Base-by-base conservation (phyloP, 2,113 vertebrate species). In the Halichoeres trimaculatus region DNA sequence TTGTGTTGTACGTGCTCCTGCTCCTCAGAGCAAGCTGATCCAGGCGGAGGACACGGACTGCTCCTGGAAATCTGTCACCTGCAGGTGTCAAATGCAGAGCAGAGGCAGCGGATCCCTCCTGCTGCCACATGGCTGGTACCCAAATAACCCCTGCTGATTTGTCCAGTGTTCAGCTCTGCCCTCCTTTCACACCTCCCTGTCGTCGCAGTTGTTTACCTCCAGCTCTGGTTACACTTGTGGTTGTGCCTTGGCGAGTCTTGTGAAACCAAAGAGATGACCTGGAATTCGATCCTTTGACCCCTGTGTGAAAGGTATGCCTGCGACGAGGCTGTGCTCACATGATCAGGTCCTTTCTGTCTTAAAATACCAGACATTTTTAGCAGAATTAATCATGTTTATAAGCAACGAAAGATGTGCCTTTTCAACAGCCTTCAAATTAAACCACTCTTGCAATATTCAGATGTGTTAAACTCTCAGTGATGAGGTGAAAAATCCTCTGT, bases 201-300 rank as follows among this genome's bases (percentile, higher is more conserved):
- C 16, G 4, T 45, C 74, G 70, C 51, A 71, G 30, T 72, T 88
- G 88, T 89, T 91, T 90, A 88, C 82, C 74, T 69, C 76, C 5
- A 11, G 80, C 63, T 92, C 80, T 14, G 55, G 70, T 92, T 89
- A 77, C 88, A 71, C 62, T 63, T 66, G 78, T 30, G 74, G 76
- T 69, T 84, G 35, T 40, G 80, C 80, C 58, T 69, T 56, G 56
- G 69, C 34, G 65, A 56, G 80, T 81, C 78, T 80, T 74, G 66
- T 82, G 86, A 89, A 89, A 91, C 89, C 80, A 70, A 89, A 88
- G 88, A 66, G 65, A 86, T 76, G 85, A 84, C 82, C 80, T 85
- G 83, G 60, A 91, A 90, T 82, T 71, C 72, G 72, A 83, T 80
- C 70, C 81, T 70, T 48, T 80, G 84, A 87, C 58, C 82, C 51